A percentile compares a stretch with the other conserved stretches of the same genome.
Evolutionary conservation across 2,888 invertebrate genomes (phyloP).

Genomic region (Oxystoma pomonae): DNA sequence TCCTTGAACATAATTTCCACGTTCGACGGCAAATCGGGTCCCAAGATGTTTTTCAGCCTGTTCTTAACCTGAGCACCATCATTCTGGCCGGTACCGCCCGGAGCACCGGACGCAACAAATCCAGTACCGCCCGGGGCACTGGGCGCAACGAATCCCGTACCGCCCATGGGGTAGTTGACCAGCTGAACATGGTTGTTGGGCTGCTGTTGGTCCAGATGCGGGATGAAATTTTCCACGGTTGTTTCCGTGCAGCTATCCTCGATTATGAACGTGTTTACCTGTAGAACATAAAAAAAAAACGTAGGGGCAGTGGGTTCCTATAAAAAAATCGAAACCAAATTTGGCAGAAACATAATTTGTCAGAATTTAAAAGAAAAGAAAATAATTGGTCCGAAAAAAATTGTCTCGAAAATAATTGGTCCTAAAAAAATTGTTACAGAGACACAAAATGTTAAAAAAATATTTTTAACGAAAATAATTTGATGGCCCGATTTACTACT

Average conservation of each 20-base stretch:
- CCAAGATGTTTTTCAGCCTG: conserved; percentile 40
- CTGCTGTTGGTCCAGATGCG: conserved; percentile 32
- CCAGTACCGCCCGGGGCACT: neutral
- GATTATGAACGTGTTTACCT: conserved; percentile 43
- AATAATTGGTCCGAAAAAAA: no score
- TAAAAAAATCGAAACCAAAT: neutral
- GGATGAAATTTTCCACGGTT: conserved; percentile 45
- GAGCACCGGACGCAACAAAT: neutral
- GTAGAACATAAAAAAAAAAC: no score
- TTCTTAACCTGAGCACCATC: neutral
- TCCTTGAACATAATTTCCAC: conserved; percentile 60
- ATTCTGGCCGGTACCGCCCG: no score
- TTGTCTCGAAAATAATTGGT: no score
- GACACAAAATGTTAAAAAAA: no score
- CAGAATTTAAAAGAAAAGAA: no score
- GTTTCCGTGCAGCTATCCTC: conserved; percentile 45
- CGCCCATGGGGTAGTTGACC: neutral
- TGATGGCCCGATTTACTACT: no score
- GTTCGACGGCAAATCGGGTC: conserved; percentile 45
- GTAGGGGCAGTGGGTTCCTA: neutral
- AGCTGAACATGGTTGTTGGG: conserved; percentile 18
- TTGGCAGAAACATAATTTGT: no score
- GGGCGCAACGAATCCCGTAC: neutral
- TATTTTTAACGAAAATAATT: no score
- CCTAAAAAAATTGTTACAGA: no score